phyloP scores from a whole-genome alignment of 1,140 invertebrate genomes.

The Musca domestica region DNA sequence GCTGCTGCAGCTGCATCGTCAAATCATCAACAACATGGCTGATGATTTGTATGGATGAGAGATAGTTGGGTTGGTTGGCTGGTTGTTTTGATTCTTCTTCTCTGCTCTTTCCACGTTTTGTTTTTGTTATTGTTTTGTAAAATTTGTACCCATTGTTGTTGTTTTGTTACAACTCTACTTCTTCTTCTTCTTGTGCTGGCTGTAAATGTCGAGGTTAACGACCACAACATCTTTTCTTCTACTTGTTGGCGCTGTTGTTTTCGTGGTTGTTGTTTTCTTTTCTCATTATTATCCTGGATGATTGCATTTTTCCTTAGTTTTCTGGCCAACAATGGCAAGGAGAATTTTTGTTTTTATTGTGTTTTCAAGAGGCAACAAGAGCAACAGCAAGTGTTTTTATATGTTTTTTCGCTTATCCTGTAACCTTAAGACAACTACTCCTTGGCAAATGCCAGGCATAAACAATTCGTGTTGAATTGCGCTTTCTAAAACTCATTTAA shows the following conservation, averaged over 20 bases:
- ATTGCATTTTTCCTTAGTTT: neutral
- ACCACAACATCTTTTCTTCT: slow-evolving; percentile 3
- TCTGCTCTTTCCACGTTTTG: neutral
- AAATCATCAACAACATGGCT: neutral
- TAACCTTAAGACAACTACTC: no score
- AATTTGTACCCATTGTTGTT: neutral
- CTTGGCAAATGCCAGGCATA: no score
- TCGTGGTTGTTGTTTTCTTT: neutral
- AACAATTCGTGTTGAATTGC: no score
- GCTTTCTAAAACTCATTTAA: no score
- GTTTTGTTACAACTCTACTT: no score
- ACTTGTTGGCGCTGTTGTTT: neutral
- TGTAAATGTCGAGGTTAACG: slow-evolving; percentile 20
- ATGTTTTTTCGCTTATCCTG: no score
- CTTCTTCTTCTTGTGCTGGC: no score
- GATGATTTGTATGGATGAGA: no score
- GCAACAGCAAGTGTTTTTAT: no score
- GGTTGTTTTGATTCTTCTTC: neutral
- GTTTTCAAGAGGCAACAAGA: neutral
- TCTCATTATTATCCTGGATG: neutral
- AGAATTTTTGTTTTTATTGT: neutral
- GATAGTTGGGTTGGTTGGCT: neutral
- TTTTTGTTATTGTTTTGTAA: slow-evolving; percentile 17
- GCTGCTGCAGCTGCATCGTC: no score
- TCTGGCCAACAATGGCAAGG: neutral